Evolutionary conservation across 2,797 vertebrate genomes (phyloP).

Genomic region (Sebastes jordani): DNA sequence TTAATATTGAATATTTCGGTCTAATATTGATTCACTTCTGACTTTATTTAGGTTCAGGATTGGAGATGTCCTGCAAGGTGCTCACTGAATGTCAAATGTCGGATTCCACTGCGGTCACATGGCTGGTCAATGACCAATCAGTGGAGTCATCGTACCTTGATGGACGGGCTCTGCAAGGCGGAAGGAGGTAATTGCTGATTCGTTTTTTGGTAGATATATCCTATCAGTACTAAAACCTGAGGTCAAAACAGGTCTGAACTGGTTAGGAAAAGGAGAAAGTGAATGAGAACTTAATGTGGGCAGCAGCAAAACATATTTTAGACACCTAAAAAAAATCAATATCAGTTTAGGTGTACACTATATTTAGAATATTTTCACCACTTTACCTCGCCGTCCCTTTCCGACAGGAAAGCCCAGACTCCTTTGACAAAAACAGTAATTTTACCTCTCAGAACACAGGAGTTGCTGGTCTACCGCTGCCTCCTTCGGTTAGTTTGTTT

Average conservation of each 20-base stretch:
- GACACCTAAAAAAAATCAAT: no score
- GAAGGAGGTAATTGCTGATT: constrained; percentile 77
- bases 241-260: neutral
- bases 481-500: no score
- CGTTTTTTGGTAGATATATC: neutral
- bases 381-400: neutral
- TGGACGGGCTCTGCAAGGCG: constrained; percentile 77
- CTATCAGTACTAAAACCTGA: neutral
- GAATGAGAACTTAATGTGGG: neutral
- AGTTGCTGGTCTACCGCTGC: no score
- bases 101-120: constrained; percentile 80
- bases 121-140: constrained; percentile 82
- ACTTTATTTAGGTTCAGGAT: constrained; percentile 80
- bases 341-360: no score
- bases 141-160: constrained; percentile 76
- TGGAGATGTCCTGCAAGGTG: constrained; percentile 87
- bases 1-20: neutral
- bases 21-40: neutral
- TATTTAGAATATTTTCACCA: neutral
- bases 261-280: neutral
- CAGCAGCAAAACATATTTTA: no score
- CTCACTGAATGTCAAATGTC: constrained; percentile 75
- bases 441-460: no score
- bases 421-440: no score
- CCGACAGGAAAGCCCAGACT: no score